A percentile compares a stretch with the other conserved stretches of the same genome.
phyloP scores from a whole-genome alignment of 2,797 vertebrate species.

The Rhodeus uyekii region DNA sequence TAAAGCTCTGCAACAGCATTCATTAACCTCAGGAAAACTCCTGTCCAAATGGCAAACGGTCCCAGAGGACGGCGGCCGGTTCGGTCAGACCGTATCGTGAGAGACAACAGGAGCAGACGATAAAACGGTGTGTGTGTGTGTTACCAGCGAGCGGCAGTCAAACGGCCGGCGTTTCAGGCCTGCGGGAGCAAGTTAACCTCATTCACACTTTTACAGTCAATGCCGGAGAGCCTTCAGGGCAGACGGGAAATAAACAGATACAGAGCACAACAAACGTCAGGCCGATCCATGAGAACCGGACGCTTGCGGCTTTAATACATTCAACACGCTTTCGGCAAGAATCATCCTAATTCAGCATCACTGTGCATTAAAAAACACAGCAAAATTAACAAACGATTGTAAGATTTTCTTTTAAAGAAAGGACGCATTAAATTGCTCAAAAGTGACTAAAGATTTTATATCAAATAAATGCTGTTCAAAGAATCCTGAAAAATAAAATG shows the following conservation, averaged over 20 bases:
- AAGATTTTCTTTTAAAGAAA: neutral
- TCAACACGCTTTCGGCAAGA: neutral
- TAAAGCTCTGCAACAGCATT: neutral
- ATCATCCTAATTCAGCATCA: neutral
- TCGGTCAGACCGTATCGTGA: neutral
- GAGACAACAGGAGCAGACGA: neutral
- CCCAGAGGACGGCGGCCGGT: neutral
- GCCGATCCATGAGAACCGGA: neutral
- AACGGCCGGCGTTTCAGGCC: conserved; percentile 2
- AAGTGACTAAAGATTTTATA: too few relatives aligned
- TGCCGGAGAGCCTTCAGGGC: conserved; percentile 3
- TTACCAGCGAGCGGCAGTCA: neutral
- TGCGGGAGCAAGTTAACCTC: conserved; percentile 43
- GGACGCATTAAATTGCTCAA: too few relatives aligned
- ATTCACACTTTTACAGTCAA: conserved; percentile 43
- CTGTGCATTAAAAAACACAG: neutral
- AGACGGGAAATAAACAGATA: neutral
- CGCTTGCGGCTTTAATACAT: neutral
- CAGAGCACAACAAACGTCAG: neutral
- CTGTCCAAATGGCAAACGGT: neutral
- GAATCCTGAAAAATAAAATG: too few relatives aligned
- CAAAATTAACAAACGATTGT: neutral
- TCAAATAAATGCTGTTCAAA: too few relatives aligned
- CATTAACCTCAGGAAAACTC: neutral
- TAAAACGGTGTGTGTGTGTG: neutral